Conservation (phyloP, 2,113 vertebrate species). For the Lophura nycthemera region DNA sequence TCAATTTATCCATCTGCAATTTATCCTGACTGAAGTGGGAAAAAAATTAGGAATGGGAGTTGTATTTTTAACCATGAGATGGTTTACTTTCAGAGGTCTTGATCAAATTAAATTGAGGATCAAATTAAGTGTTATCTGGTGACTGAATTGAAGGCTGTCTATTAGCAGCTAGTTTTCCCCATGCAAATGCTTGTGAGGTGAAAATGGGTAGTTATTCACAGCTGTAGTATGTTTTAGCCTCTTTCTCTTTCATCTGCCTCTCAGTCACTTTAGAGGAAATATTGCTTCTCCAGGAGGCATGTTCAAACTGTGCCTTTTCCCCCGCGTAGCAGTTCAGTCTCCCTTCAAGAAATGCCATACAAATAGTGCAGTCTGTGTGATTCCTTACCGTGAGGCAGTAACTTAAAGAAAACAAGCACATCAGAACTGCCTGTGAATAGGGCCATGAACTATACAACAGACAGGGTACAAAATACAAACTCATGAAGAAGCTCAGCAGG, state of each 20-base stretch:
- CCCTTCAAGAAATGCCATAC: conserved; percentile 4
- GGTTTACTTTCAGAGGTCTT: conserved; percentile 53
- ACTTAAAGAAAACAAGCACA: neutral
- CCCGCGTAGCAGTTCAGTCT: neutral
- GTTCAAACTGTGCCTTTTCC: neutral
- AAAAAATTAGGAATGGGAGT: neutral
- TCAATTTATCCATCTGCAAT: conserved; percentile 41
- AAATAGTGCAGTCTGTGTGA: neutral
- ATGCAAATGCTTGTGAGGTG: conserved; percentile 23
- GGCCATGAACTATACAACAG: neutral
- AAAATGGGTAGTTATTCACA: conserved; percentile 38
- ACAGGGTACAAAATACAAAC: neutral
- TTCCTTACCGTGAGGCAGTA: neutral
- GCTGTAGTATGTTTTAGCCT: conserved; percentile 38
- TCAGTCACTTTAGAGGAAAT: conserved; percentile 2
- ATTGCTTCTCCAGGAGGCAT: neutral
- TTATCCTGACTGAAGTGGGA: conserved; percentile 29
- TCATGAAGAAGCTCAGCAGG: neutral
- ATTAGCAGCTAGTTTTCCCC: conserved; percentile 15
- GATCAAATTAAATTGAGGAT: conserved; percentile 64
- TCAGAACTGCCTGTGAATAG: neutral
- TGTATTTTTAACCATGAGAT: conserved; percentile 37
- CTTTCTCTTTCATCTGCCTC: neutral
- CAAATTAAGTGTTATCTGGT: conserved; percentile 58
- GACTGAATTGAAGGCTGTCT: conserved; percentile 40